Evolutionary conservation across 2,888 invertebrate genomes (phyloP).

Genomic region (Molorchus minor): DNA sequence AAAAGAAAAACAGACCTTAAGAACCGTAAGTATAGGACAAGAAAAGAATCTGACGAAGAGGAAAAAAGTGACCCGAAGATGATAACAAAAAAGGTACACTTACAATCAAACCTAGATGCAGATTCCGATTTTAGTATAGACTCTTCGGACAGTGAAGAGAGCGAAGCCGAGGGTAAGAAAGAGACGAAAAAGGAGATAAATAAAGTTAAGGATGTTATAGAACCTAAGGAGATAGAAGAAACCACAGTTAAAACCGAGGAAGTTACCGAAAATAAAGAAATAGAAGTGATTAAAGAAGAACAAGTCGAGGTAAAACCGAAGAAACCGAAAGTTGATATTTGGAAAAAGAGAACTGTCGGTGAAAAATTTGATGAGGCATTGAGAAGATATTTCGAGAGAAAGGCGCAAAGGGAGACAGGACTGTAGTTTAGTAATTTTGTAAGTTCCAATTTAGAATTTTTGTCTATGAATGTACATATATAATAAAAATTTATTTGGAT

Average conservation of each 20-base stretch:
- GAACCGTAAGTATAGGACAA: conserved; percentile 70
- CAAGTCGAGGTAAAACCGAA: conserved; percentile 42
- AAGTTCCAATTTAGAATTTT: too few relatives aligned
- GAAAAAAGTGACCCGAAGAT: conserved; percentile 60
- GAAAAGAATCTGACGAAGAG: conserved; percentile 62
- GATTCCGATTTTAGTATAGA: conserved; percentile 79
- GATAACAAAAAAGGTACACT: conserved; percentile 59
- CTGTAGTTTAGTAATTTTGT: too few relatives aligned
- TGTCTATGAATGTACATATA: too few relatives aligned
- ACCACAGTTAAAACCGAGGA: conserved; percentile 36
- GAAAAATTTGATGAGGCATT: conserved; percentile 78
- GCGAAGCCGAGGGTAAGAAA: conserved; percentile 42
- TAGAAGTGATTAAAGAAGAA: conserved; percentile 37
- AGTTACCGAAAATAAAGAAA: conserved; percentile 35
- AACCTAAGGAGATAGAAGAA: conserved; percentile 36
- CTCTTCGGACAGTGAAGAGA: conserved; percentile 64
- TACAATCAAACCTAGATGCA: conserved; percentile 73
- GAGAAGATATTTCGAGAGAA: conserved; percentile 78
- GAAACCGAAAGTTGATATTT: conserved; percentile 73
- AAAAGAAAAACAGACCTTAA: conserved; percentile 49
- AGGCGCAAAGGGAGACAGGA: conserved; percentile 63
- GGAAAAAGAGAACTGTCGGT: conserved; percentile 87
- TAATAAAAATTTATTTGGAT: too few relatives aligned
- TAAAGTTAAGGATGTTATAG: conserved; percentile 30
- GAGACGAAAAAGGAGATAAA: conserved; percentile 37